A percentile compares a stretch with the other conserved stretches of the same genome.
phyloP scores from a whole-genome alignment of 2,113 vertebrate species.

The Petromus typicus region DNA sequence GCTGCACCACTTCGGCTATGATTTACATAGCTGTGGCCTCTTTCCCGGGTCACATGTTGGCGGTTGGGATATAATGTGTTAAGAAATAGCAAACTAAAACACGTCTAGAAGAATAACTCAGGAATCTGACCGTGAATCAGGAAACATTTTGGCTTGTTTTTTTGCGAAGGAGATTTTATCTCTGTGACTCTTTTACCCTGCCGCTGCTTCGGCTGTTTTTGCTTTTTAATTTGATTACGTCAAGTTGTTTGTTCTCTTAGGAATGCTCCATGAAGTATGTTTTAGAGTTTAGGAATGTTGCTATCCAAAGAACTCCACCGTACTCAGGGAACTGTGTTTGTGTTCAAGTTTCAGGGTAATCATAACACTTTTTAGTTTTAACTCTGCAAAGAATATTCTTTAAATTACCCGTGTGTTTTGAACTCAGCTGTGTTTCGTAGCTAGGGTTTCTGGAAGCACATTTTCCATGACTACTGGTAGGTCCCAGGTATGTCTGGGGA shows the following conservation, averaged over 20 bases:
- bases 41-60: not conserved
- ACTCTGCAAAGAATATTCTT: not conserved
- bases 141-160: not conserved
- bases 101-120: not conserved
- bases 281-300: conserved; percentile 8
- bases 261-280: not conserved
- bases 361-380: conserved; percentile 13
- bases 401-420: not conserved
- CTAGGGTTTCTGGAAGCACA: not conserved
- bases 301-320: not conserved
- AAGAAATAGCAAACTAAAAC: not conserved
- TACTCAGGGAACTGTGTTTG: not conserved
- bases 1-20: not conserved
- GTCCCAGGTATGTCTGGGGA: not conserved
- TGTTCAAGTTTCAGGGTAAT: conserved; percentile 29
- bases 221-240: not conserved
- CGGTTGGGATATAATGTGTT: not conserved
- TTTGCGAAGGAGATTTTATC: not conserved
- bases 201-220: not conserved
- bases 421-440: not conserved
- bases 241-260: not conserved
- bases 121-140: not conserved
- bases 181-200: not conserved
- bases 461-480: not conserved
- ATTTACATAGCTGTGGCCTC: not conserved